Conservation (phyloP, 1,140 invertebrate genomes). For the Patella vulgata region DNA sequence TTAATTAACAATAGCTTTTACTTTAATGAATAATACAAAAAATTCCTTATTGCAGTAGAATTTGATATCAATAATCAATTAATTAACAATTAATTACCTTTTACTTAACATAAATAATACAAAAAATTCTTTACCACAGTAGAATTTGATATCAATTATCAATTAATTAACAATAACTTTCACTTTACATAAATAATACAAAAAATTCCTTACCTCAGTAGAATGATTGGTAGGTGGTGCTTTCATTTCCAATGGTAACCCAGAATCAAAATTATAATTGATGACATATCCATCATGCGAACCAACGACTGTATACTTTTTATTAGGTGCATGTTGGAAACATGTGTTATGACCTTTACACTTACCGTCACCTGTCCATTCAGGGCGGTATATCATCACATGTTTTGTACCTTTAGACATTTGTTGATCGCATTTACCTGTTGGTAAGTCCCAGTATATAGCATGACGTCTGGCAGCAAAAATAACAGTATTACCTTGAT, state of each 20-base stretch:
- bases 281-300: slow-evolving; percentile 56
- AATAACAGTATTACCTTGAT: slow-evolving; percentile 44
- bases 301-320: slow-evolving; percentile 37
- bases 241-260: slow-evolving; percentile 39
- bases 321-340: slow-evolving; percentile 24
- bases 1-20: too few relatives aligned
- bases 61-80: too few relatives aligned
- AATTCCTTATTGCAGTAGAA: too few relatives aligned
- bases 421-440: slow-evolving; percentile 51
- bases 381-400: slow-evolving; percentile 48
- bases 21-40: too few relatives aligned
- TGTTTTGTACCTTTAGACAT: slow-evolving; percentile 34
- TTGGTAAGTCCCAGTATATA: slow-evolving; percentile 54
- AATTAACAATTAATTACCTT: too few relatives aligned
- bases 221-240: slow-evolving; percentile 46
- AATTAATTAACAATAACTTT: too few relatives aligned
- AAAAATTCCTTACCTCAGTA: slow-evolving; percentile 35
- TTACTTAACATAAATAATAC: too few relatives aligned
- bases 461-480: slow-evolving; percentile 39
- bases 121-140: too few relatives aligned
- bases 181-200: too few relatives aligned
- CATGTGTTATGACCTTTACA: slow-evolving; percentile 31
- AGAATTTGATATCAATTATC: too few relatives aligned
- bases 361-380: slow-evolving; percentile 29
- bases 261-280: slow-evolving; percentile 41